Evolutionary conservation across 2,888 invertebrate genomes (phyloP), one percentile per base, ranked within the genome.

Genomic region (Tenthredo amoena): DNA sequence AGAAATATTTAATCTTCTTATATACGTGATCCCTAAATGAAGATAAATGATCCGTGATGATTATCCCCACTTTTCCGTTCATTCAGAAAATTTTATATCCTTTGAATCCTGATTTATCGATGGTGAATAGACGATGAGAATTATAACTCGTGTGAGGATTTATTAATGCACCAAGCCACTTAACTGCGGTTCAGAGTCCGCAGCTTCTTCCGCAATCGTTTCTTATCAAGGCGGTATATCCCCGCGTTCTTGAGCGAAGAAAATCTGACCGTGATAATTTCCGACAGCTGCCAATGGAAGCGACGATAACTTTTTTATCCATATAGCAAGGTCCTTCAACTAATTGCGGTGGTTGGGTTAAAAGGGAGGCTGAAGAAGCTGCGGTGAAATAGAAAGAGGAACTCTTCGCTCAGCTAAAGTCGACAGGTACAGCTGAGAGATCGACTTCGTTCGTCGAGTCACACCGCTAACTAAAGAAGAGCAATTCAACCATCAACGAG

Each of bases 391-490:
- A 31, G n/a, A 18, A 79, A 37, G 40, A 81, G 62, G 37, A 58
- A 81, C 81, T 81, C 40, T 62, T 34, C 58, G 77, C 62, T 58
- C 58, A 21, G 62, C 58, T 40, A 15, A n/a, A 81, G 34, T 62
- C 40, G 40, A 62, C 62, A 40, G 62, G 40, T 81, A 77, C n/a
- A 31, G 10, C 18, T 31, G 5, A 26, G 62, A 58, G 81, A 55
- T 50, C 77, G 55, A 77, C 55, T 77, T 77, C 77, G 18, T 26
- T 77, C 77, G 50, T 50, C 55, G 77, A 77, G 77, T 77, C 55
- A 77, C 77, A 77, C 50, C 77, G 34, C 34, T 34, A 77, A 77
- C 50, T 31, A 50, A n/a, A 26, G 77, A 50, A 31, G 77, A 77
- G 77, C 77, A 77, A 77, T 77, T 55, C 77, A 77, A 77, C 26